These are phyloP conservation scores for Trachelus troglodyta DNA, from an alignment of 2,888 invertebrate genomes.

Conservation along the genomic window DNA sequence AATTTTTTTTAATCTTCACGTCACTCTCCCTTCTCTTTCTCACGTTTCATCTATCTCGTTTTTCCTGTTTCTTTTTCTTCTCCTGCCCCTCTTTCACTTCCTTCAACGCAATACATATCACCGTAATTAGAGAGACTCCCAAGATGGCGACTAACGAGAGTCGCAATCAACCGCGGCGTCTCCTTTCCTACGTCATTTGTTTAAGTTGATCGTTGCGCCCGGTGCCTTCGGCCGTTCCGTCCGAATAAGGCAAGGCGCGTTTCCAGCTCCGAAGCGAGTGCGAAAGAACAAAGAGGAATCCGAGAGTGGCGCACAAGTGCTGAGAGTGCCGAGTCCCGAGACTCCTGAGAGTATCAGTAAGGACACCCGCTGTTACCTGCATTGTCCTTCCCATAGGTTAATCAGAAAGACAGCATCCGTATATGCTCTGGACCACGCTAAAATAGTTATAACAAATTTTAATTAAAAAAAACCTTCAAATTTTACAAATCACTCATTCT, in stretches of 20 bases:
- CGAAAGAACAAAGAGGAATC: slow-evolving; percentile 55
- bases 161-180: slow-evolving; percentile 29
- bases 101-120: not conserved
- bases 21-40: no score
- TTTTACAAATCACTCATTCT: no score
- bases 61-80: slow-evolving; percentile 16
- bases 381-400: slow-evolving; percentile 27
- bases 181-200: slow-evolving; percentile 47
- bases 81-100: slow-evolving; percentile 13
- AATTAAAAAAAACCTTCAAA: no score
- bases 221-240: slow-evolving; percentile 25
- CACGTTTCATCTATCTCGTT: slow-evolving; percentile 23
- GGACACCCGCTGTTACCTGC: slow-evolving; percentile 39
- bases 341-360: not conserved
- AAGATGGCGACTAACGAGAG: slow-evolving; percentile 32
- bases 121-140: slow-evolving; percentile 44
- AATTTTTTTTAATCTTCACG: no score
- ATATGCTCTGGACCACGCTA: no score
- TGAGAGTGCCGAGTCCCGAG: slow-evolving; percentile 20
- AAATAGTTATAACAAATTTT: no score
- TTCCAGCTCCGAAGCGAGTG: slow-evolving; percentile 45
- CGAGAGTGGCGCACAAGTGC: slow-evolving; percentile 17
- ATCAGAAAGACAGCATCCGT: no score
- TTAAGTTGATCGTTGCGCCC: slow-evolving; percentile 41
- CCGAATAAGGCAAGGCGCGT: slow-evolving; percentile 47